A percentile compares a stretch with the other conserved stretches of the same genome.
These are phyloP conservation scores for Heteromormyrus szaboi DNA, from an alignment of 2,797 vertebrate species.

Conservation along the genomic window DNA sequence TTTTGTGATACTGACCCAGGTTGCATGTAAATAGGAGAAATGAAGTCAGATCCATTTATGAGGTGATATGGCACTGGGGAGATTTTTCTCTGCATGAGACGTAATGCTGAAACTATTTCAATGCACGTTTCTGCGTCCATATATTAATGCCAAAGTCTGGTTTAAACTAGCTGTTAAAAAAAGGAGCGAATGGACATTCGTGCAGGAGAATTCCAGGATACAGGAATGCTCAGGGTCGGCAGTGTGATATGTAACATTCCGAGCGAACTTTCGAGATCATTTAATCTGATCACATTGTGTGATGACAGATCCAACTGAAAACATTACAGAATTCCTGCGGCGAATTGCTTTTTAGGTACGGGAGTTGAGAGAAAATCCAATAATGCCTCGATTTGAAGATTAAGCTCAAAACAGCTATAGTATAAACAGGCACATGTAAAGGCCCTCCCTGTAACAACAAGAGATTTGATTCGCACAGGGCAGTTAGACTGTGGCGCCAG, in stretches of 20 bases:
- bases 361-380: background rate
- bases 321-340: background rate
- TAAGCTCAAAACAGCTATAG: background rate
- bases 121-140: background rate
- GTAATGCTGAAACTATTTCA: constrained; percentile 58
- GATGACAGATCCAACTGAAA: background rate
- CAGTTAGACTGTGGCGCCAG: background rate
- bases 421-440: background rate
- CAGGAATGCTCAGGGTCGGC: background rate
- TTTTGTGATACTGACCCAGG: background rate
- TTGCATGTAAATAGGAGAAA: constrained; percentile 32
- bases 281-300: background rate
- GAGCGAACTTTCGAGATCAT: background rate
- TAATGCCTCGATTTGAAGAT: background rate
- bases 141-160: background rate
- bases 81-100: constrained; percentile 49
- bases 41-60: constrained; percentile 50
- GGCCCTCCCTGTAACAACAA: background rate
- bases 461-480: background rate
- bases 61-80: constrained; percentile 54
- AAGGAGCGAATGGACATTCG: background rate
- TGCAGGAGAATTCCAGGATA: background rate
- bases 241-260: background rate
- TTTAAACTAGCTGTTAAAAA: background rate
- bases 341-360: background rate